Base-by-base conservation (phyloP, 2,888 invertebrate species). In the Prenolepis imparis region DNA sequence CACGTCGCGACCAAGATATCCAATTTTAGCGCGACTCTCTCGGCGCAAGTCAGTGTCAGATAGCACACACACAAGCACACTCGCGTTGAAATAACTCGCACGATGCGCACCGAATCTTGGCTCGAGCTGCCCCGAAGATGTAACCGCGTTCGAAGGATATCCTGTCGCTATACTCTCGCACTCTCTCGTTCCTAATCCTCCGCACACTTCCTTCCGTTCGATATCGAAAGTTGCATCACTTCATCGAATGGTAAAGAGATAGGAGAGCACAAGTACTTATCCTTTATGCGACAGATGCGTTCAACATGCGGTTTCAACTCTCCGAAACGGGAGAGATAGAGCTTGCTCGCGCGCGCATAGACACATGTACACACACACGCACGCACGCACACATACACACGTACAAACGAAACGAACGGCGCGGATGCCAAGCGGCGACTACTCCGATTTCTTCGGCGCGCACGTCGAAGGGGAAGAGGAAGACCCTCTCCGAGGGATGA, bases 21-120 rank as follows among this genome's bases (percentile, higher is more conserved):
- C 91, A 91, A 91, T 91, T 91, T 90, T 91, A 91, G 90, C 89
- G 83, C 78, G 52, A 52, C 64, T 83, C 83, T 67, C 82, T 59
- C 55, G 24, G 21, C 63, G 41, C 59, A 61, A 78, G 67, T 67
- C 68, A 57, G 78, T 64, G 72, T 64, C 72, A 66, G 64, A 72
- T 44, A 52, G 61, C 68, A n/a, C 52, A 59, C 64, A 64, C 78
- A n/a, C 52, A 63, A 72, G 28, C 52, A 63, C 68, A 72, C 78
- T 61, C 63, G 57, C 74, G 80, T 77, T 48, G 48, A 24, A 86
- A 64, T 70, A 52, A 55, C 70, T 68, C 78, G 67, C 78, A 63
- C 63, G 52, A n/a, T 39, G 70, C 59, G 36, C 72, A 59, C 66
- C 44, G 70, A 59, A n/a, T 28, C 28, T 48, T 61, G 11, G 24